Evolutionary conservation across 2,797 vertebrate genomes (phyloP).

Genomic region (Sparidentex hasta): DNA sequence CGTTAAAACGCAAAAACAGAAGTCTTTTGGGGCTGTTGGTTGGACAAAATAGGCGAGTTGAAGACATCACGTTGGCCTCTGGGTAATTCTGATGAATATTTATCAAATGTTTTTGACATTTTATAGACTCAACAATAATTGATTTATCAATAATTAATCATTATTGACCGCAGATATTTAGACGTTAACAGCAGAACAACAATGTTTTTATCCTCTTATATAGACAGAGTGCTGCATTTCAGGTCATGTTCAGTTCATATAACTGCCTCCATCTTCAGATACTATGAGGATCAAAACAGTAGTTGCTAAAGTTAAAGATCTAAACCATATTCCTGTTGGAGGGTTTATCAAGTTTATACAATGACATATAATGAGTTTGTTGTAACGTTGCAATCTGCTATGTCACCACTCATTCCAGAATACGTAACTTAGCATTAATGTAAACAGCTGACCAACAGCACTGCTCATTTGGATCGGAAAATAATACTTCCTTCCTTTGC

Average conservation of each 20-base stretch:
- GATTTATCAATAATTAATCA: too few relatives aligned
- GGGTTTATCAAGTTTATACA: neutral
- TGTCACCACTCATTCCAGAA: neutral
- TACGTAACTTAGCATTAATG: neutral
- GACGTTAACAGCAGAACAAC: neutral
- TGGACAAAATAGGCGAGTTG: too few relatives aligned
- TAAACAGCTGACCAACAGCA: neutral
- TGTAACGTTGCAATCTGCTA: neutral
- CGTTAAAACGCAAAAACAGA: neutral
- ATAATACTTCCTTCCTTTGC: neutral
- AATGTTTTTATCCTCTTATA: neutral
- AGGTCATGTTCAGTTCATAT: neutral
- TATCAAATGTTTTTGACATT: too few relatives aligned
- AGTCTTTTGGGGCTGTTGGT: neutral
- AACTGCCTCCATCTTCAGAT: neutral
- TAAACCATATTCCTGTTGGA: neutral
- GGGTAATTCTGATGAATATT: too few relatives aligned
- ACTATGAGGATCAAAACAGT: constrained; percentile 1
- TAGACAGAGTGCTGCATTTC: too few relatives aligned
- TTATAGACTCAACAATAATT: too few relatives aligned
- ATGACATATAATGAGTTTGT: neutral
- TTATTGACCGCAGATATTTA: neutral
- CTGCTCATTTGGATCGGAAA: neutral
- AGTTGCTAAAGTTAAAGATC: neutral
- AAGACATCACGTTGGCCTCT: too few relatives aligned